Base-by-base conservation (phyloP, 1,140 invertebrate genomes). In the Bombus turneri region DNA sequence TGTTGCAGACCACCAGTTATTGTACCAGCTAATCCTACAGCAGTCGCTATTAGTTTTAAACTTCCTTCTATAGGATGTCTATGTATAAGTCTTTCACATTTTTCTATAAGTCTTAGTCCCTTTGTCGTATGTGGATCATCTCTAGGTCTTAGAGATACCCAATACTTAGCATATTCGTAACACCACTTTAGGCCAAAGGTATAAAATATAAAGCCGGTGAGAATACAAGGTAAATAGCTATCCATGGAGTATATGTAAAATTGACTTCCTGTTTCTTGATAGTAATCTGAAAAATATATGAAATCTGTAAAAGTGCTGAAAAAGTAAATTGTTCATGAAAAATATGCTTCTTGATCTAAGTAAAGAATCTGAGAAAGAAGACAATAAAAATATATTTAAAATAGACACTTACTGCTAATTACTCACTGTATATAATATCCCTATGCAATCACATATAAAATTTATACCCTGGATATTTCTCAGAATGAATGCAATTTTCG, bases 161-260 rank as follows among this genome's bases (percentile, higher is more conserved):
- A 92, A 66, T 90, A 93, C 41, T 93, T 93, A 22, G 92, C 93
- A 71, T 94, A 94, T 74, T 94, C 93, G 34, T 90, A 93, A 69
- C 93, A 94, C 93, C 93, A 94, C 43, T 93, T 93, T 18, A 94
- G 43, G 28, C 93, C 93, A 83, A 94, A 94, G 34, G 81, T 66
- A 82, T 94, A 94, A 68, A 94, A 93, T 83, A 94, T 93, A 34
- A 86, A 90, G 34, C 93, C 92, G 15, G 90, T 92, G 0, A 94
- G 69, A 12, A 94, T 72, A 68, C 92, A 93, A 2, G 92, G 89
- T 72, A 91, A 68, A 34, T 88, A 66, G 86, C 81, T 90, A 76
- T 93, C 91, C 83, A 81, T 80, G 13, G 68, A 25, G 39, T 64
- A 57, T 41, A 71, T 28, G 31, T 25, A 22, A 31, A 73, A 57